Percentiles rank a stretch among this genome's conserved stretches.
Conservation (phyloP, 1,140 invertebrate genomes). For the Drosophila willistoni region DNA sequence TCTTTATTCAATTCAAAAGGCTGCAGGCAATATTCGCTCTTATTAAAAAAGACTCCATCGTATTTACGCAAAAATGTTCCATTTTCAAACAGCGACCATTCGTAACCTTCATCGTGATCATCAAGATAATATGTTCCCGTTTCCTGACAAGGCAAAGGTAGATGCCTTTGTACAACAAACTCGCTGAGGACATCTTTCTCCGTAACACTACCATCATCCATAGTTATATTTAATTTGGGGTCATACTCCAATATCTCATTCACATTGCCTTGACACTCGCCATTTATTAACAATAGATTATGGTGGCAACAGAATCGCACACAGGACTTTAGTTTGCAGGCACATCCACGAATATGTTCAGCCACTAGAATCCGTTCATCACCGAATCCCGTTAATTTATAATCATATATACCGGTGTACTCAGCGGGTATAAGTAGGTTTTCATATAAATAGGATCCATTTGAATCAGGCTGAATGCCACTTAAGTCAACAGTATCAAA, state of each 20-base stretch:
- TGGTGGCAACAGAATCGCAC: slow-evolving; percentile 61
- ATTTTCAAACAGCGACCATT: slow-evolving; percentile 66
- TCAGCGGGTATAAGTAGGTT: slow-evolving; percentile 45
- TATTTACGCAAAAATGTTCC: slow-evolving; percentile 16
- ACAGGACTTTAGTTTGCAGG: slow-evolving; percentile 52
- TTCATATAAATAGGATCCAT: slow-evolving; percentile 64
- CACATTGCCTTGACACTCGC: not conserved
- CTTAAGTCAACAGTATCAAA: slow-evolving; percentile 60
- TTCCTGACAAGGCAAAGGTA: slow-evolving; percentile 48
- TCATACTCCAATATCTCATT: slow-evolving; percentile 14
- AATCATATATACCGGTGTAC: slow-evolving; percentile 51
- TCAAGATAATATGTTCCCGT: slow-evolving; percentile 28
- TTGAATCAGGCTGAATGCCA: slow-evolving; percentile 21
- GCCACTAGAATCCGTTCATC: slow-evolving; percentile 2
- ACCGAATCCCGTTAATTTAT: slow-evolving; percentile 16
- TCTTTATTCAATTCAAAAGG: not conserved
- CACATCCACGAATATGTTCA: slow-evolving; percentile 60
- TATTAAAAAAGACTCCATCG: slow-evolving; percentile 13
- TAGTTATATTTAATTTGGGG: slow-evolving; percentile 51
- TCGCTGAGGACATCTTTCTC: slow-evolving; percentile 43
- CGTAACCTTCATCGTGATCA: not conserved
- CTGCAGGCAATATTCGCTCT: slow-evolving; percentile 65
- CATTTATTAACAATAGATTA: not conserved
- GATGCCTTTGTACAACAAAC: slow-evolving; percentile 47
- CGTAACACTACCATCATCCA: slow-evolving; percentile 23